phyloP scores from a whole-genome alignment of 2,113 vertebrate genomes.

The Menura novaehollandiae region DNA sequence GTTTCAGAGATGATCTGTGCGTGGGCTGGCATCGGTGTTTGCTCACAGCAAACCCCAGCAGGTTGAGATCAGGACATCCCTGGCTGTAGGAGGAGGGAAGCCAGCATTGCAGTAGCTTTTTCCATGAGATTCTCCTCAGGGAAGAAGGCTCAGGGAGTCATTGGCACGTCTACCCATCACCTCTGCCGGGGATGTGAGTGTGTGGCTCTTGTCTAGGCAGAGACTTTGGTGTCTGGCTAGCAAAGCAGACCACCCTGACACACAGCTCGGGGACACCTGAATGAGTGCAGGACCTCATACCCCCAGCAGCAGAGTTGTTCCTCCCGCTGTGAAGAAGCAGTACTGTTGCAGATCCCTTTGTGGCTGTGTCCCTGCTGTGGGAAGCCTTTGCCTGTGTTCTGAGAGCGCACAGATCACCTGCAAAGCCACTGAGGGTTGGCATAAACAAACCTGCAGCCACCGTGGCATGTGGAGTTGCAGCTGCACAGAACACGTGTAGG shows the following conservation, averaged over 20 bases:
- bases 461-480: fast-evolving
- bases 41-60: neutral
- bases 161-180: neutral
- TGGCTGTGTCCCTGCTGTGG: neutral
- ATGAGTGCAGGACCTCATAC: neutral
- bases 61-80: neutral
- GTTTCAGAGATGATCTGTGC: neutral
- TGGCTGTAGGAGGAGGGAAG: neutral
- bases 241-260: neutral
- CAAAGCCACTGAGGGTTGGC: neutral
- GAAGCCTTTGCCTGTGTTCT: neutral
- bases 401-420: fast-evolving
- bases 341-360: neutral
- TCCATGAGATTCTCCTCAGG: neutral
- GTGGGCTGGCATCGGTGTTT: fast-evolving
- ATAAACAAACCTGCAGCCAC: neutral
- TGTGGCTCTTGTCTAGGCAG: neutral
- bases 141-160: neutral
- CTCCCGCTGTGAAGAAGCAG: neutral
- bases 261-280: neutral
- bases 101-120: neutral
- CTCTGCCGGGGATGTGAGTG: neutral
- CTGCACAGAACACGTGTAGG: neutral
- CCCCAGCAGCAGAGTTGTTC: neutral
- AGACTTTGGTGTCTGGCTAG: neutral